Conservation (phyloP, 2,888 invertebrate genomes). For the Nematopogon swammerdamellus region DNA sequence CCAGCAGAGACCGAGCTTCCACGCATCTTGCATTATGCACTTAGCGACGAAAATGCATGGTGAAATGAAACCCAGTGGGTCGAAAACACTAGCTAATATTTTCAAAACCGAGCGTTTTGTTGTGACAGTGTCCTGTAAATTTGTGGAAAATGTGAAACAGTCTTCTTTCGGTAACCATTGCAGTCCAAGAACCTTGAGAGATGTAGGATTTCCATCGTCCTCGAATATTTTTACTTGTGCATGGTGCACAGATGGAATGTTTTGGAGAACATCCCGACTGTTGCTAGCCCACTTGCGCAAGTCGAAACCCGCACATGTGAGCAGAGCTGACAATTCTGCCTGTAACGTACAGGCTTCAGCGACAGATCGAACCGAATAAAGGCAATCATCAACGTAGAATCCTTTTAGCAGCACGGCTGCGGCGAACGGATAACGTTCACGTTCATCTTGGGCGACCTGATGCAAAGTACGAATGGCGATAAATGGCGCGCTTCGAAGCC, state of each 20-base stretch:
- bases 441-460: neutral
- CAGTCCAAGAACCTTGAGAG: constrained; percentile 11
- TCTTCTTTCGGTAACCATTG: constrained; percentile 11
- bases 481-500: neutral
- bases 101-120: neutral
- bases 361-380: constrained; percentile 3
- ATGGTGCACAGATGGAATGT: constrained; percentile 6
- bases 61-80: neutral
- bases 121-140: neutral
- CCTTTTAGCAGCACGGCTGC: constrained; percentile 5
- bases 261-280: neutral
- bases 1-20: constrained; percentile 8
- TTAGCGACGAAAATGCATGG: constrained; percentile 6
- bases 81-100: neutral
- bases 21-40: constrained; percentile 7
- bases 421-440: neutral
- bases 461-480: neutral
- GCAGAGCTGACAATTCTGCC: constrained; percentile 10
- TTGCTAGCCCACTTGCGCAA: constrained; percentile 13
- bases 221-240: constrained; percentile 3
- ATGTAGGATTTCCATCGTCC: constrained; percentile 3
- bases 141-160: neutral
- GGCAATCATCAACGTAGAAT: constrained; percentile 8
- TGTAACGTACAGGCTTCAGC: constrained; percentile 6
- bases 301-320: constrained; percentile 14